phyloP scores from a whole-genome alignment of 2,797 vertebrate species.

The Gymnocypris eckloni region DNA sequence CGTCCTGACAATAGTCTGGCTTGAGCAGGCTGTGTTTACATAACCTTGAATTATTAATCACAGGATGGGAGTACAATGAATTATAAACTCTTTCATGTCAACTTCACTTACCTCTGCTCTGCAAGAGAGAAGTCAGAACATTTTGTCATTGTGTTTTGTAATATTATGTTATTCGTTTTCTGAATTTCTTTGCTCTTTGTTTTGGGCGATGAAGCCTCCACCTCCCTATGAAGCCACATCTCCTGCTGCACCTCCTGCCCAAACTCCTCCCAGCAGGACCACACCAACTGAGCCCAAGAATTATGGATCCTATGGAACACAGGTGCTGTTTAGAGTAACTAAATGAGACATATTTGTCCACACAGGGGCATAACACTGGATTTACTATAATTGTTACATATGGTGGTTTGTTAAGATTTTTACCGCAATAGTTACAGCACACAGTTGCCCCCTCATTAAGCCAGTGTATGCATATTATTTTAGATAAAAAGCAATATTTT shows the following conservation, averaged over 20 bases:
- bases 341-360: not conserved
- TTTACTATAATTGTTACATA: not conserved
- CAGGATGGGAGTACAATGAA: not conserved
- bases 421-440: not conserved
- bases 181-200: not conserved
- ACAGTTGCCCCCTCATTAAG: not conserved
- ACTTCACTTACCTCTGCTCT: not conserved
- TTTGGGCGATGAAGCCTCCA: conserved; percentile 65
- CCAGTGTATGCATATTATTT: not conserved
- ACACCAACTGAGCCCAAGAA: conserved; percentile 90
- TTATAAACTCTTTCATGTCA: not conserved
- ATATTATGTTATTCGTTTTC: not conserved
- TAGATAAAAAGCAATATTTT: not conserved
- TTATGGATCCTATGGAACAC: conserved; percentile 90
- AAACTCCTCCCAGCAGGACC: conserved; percentile 79
- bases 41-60: conserved; percentile 3
- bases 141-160: not conserved
- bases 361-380: not conserved
- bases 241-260: conserved; percentile 69
- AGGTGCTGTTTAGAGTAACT: conserved; percentile 74
- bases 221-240: conserved; percentile 77
- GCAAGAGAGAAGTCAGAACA: not conserved
- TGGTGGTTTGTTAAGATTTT: not conserved
- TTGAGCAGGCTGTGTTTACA: not conserved
- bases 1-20: not conserved